Conservation (phyloP, 1,140 invertebrate species). For the Zaprionus tsacasi region DNA sequence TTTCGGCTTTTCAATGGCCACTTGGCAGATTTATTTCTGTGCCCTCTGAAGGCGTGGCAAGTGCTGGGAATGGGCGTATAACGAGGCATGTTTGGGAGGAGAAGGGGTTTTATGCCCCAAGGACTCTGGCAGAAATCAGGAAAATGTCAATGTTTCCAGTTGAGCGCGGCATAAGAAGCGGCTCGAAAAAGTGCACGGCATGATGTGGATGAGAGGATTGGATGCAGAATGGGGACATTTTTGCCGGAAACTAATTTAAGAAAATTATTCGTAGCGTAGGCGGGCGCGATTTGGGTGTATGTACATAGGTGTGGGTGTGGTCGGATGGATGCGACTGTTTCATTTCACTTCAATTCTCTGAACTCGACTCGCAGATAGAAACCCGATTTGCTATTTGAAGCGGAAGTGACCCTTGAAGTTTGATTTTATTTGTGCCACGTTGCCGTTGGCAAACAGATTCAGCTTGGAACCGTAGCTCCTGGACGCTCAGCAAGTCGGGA, state of each 20-base stretch:
- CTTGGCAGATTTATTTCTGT: slow-evolving; percentile 28
- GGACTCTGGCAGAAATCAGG: slow-evolving; percentile 43
- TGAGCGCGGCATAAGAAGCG: slow-evolving; percentile 69
- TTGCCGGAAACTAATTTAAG: slow-evolving; percentile 76
- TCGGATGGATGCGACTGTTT: slow-evolving; percentile 43
- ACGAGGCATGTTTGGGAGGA: not conserved
- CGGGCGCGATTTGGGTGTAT: slow-evolving; percentile 5
- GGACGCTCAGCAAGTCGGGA: not conserved
- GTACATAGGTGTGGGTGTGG: not conserved
- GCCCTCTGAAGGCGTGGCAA: slow-evolving; percentile 25
- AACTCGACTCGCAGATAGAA: slow-evolving; percentile 41
- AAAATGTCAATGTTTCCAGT: slow-evolving; percentile 76
- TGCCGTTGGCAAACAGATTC: slow-evolving; percentile 63
- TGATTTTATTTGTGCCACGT: slow-evolving; percentile 75
- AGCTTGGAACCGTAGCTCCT: not conserved
- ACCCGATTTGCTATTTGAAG: slow-evolving; percentile 75
- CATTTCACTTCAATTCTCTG: slow-evolving; percentile 40
- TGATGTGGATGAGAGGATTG: not conserved
- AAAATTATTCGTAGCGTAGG: slow-evolving; percentile 53
- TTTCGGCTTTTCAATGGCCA: slow-evolving; percentile 32
- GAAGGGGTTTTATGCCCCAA: slow-evolving; percentile 21
- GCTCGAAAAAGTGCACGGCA: slow-evolving; percentile 44
- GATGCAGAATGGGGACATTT: slow-evolving; percentile 40
- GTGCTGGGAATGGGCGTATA: not conserved
- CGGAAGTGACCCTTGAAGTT: slow-evolving; percentile 81